phyloP scores from a whole-genome alignment of 2,888 invertebrate genomes.

The Drosophila cracens region DNA sequence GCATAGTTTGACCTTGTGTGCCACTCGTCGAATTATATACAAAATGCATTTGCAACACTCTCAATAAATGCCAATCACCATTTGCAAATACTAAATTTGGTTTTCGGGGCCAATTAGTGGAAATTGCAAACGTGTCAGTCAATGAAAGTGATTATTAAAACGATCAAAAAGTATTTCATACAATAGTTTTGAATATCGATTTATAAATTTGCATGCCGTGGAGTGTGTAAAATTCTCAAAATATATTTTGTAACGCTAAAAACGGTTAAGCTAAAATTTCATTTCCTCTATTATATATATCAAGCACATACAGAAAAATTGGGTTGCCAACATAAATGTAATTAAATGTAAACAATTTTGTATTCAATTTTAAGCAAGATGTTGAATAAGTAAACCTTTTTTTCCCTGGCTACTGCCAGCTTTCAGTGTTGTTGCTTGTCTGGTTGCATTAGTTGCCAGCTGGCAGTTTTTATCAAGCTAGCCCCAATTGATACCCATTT shows the following conservation, averaged over 20 bases:
- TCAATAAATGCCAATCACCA: conserved; percentile 29
- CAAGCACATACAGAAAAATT: no score
- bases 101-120: conserved; percentile 10
- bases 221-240: neutral
- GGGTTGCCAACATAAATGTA: neutral
- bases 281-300: neutral
- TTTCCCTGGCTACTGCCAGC: conserved; percentile 5
- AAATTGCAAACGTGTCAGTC: conserved; percentile 4
- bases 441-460: conserved; percentile 18
- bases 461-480: conserved; percentile 9
- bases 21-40: neutral
- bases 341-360: neutral
- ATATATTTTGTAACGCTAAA: neutral
- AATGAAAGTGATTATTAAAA: neutral
- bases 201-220: neutral
- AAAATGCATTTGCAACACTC: conserved; percentile 24
- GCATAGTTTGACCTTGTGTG: neutral
- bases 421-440: conserved; percentile 10
- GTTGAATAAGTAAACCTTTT: conserved; percentile 10
- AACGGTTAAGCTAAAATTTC: neutral
- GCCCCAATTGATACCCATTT: conserved; percentile 10
- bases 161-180: neutral
- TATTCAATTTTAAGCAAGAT: conserved; percentile 17
- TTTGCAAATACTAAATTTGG: conserved; percentile 26
- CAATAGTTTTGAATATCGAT: neutral